These are phyloP conservation scores for Peromyscus californicus DNA, from an alignment of 2,113 vertebrate genomes.

Conservation along the genomic window DNA sequence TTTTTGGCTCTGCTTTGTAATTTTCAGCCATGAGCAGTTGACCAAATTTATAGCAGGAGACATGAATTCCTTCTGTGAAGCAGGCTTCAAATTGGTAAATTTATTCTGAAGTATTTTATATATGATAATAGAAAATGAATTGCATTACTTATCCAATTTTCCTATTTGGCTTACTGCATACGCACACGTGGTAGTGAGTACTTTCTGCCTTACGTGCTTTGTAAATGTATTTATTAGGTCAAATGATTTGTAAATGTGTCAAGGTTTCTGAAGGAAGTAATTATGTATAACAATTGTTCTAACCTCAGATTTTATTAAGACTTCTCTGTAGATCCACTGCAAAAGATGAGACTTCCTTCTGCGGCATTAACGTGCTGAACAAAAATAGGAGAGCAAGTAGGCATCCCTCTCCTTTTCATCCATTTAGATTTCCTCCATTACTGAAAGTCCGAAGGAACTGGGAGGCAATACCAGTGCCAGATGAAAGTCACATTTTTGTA, in stretches of 20 bases:
- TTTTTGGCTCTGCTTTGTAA: not conserved
- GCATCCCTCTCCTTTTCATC: not conserved
- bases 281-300: not conserved
- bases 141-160: not conserved
- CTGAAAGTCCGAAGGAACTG: not conserved
- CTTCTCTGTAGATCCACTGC: not conserved
- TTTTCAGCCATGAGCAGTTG: not conserved
- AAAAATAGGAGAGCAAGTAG: not conserved
- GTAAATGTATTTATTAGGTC: not conserved
- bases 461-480: not conserved
- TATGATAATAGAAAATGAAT: not conserved
- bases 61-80: not conserved
- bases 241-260: not conserved
- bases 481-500: not conserved
- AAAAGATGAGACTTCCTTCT: not conserved
- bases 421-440: not conserved
- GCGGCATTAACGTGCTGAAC: not conserved
- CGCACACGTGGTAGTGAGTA: not conserved
- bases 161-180: not conserved
- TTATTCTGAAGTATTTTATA: not conserved
- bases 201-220: not conserved
- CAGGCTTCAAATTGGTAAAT: not conserved
- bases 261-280: not conserved
- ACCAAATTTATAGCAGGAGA: not conserved
- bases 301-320: not conserved